phyloP scores from a whole-genome alignment of 2,888 invertebrate genomes.

The Leptopilina drosophilae region DNA sequence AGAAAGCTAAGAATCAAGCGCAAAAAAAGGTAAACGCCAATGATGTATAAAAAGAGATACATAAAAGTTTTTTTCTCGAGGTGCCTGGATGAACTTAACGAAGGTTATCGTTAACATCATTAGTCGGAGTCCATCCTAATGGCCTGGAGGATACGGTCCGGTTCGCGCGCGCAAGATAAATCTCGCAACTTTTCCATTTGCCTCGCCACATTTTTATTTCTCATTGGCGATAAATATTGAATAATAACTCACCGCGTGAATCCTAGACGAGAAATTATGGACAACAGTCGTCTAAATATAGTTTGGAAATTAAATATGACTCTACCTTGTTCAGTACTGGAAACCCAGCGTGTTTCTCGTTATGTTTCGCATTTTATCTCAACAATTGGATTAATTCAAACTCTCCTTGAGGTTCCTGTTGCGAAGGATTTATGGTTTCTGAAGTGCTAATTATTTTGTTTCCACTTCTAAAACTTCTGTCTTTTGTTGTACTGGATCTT shows the following conservation, averaged over 20 bases:
- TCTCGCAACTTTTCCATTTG: conserved; percentile 34
- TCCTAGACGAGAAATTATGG: background rate
- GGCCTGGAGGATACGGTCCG: conserved; percentile 47
- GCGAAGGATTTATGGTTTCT: conserved; percentile 14
- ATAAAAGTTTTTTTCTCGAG: conserved; percentile 35
- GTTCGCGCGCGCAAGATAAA: conserved; percentile 1
- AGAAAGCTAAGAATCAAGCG: conserved; percentile 34
- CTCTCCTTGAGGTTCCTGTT: conserved; percentile 14
- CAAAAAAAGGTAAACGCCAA: background rate
- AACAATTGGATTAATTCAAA: conserved; percentile 36
- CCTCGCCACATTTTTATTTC: background rate
- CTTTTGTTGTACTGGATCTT: no score
- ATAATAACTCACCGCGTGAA: background rate
- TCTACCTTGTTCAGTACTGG: background rate
- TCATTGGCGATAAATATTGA: conserved; percentile 16
- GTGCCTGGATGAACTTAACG: conserved; percentile 55
- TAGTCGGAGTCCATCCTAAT: conserved; percentile 53
- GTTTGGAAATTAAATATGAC: background rate
- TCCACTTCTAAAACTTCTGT: background rate
- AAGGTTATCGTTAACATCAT: conserved; percentile 60
- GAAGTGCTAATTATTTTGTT: conserved; percentile 23
- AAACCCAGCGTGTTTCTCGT: background rate
- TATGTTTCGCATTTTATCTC: background rate
- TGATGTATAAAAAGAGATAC: background rate
- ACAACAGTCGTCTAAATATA: conserved; percentile 9